Conservation (phyloP, 2,113 vertebrate species). For the Grammomys dolichurus region DNA sequence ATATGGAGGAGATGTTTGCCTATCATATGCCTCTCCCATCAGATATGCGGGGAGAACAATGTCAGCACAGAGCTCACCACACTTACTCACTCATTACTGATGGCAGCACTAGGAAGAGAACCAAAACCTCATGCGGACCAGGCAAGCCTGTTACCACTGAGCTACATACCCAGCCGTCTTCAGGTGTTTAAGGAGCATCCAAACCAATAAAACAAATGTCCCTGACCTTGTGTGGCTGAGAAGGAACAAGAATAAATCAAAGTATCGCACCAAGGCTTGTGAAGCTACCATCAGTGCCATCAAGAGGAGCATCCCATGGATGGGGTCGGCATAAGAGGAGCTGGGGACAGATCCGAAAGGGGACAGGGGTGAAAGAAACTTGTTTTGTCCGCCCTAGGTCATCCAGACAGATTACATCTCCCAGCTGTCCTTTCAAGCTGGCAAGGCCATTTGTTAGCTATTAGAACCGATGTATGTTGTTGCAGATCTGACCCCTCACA, state of each 20-base stretch:
- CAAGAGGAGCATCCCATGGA: background rate
- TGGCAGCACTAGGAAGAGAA: background rate
- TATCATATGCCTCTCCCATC: background rate
- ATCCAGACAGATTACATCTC: background rate
- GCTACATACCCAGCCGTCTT: background rate
- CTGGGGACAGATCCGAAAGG: background rate
- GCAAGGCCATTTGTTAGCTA: rapidly evolving
- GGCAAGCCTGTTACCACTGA: background rate
- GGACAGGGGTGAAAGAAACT: background rate
- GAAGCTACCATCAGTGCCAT: background rate
- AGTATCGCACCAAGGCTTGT: background rate
- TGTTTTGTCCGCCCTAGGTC: background rate
- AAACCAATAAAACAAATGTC: background rate
- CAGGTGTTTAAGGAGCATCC: background rate
- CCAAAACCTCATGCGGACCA: background rate
- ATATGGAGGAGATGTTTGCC: background rate
- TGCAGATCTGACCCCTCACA: background rate
- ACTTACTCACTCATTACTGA: background rate
- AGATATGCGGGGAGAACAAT: too few species aligned
- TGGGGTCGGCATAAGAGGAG: too few species aligned
- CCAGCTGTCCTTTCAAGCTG: background rate
- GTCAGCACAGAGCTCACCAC: background rate
- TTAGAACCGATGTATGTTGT: background rate
- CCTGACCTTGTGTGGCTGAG: background rate
- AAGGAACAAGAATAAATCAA: background rate